These are phyloP conservation scores for Apostichopus japonicus DNA, from an alignment of 35 echinoderm and acorn worm genomes.

Conservation along the genomic window DNA sequence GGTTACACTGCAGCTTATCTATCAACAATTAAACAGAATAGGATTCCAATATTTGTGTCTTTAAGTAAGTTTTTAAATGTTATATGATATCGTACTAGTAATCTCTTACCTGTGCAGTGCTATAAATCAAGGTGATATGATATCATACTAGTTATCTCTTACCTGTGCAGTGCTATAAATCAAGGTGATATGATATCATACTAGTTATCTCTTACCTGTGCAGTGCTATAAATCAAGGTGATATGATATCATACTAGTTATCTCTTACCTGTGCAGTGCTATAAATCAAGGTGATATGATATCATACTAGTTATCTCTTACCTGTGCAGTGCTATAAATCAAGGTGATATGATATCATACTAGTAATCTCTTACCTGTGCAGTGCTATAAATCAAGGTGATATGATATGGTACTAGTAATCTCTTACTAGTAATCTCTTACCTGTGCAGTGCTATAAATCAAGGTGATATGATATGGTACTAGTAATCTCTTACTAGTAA, in stretches of 20 bases:
- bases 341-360: too few relatives aligned
- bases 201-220: conserved; percentile 65
- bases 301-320: too few relatives aligned
- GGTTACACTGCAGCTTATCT: too few relatives aligned
- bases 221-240: conserved; percentile 93
- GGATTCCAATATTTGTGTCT: too few relatives aligned
- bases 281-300: too few relatives aligned
- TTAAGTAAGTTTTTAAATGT: background rate
- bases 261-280: conserved; percentile 86
- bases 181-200: background rate
- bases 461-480: background rate
- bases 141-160: background rate
- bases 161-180: conserved; percentile 97
- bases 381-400: too few relatives aligned
- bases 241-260: background rate
- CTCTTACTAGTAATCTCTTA: too few relatives aligned
- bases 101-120: conserved; percentile 82
- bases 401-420: background rate
- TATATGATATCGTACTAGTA: background rate
- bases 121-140: conserved; percentile 86
- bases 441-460: too few relatives aligned
- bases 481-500: background rate
- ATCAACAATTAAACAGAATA: too few relatives aligned
- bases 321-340: too few relatives aligned
- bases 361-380: too few relatives aligned